These are phyloP conservation scores for Solenopsis fugax DNA, from an alignment of 1,140 invertebrate species.

Conservation along the genomic window DNA sequence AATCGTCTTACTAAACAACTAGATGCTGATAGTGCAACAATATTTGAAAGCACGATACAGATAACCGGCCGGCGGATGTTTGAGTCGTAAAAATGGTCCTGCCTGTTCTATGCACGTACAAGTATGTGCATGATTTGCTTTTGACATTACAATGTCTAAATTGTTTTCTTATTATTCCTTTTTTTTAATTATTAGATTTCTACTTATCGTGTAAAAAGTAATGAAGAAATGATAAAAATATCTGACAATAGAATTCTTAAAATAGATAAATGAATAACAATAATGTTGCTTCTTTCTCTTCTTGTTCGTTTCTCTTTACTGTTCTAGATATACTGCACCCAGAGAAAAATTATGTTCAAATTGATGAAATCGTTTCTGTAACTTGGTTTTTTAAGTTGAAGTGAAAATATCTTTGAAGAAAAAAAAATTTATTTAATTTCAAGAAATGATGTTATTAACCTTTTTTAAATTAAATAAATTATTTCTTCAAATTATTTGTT, in stretches of 20 bases:
- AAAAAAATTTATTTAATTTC: no score
- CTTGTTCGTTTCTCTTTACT: not conserved
- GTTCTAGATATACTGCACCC: not conserved
- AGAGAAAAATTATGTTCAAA: no score
- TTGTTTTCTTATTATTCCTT: not conserved
- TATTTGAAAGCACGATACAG: conserved; percentile 55
- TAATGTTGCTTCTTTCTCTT: not conserved
- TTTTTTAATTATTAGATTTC: not conserved
- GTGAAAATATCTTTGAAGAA: no score
- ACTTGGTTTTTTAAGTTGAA: no score
- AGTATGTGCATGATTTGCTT: no score
- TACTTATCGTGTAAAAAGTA: not conserved
- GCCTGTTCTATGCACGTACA: not conserved
- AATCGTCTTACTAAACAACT: conserved; percentile 67
- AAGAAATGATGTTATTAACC: no score
- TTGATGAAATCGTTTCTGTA: no score
- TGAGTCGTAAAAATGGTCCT: not conserved
- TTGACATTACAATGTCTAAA: not conserved
- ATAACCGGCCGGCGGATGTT: conserved; percentile 41
- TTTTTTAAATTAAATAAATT: no score
- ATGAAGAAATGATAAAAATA: not conserved
- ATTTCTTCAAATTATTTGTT: no score
- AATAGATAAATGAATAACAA: not conserved
- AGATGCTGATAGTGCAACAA: conserved; percentile 70
- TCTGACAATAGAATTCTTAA: not conserved